These are phyloP conservation scores for Telmatochromis sp. DNA, from an alignment of 2,113 vertebrate species.

Conservation along the genomic window DNA sequence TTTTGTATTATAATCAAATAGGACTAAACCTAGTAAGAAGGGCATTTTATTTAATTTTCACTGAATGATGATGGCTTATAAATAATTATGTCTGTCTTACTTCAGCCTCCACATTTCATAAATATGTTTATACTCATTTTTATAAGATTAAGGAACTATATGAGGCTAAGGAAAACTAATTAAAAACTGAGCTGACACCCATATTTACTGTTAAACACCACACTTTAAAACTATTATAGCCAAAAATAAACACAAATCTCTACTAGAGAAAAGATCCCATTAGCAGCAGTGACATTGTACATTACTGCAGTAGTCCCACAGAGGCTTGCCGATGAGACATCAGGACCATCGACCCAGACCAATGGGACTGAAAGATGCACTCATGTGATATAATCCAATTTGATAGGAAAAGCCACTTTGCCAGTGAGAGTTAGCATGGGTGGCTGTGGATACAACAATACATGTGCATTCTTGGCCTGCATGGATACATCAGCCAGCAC, in stretches of 20 bases:
- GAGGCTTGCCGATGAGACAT: slow-evolving; percentile 14
- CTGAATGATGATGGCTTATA: background rate
- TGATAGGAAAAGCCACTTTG: slow-evolving; percentile 53
- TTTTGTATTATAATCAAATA: background rate
- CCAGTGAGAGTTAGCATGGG: background rate
- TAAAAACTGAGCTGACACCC: background rate
- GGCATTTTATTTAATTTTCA: background rate
- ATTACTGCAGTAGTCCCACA: background rate
- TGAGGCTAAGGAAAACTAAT: background rate
- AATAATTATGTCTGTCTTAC: background rate
- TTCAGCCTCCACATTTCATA: background rate
- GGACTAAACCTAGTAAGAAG: background rate
- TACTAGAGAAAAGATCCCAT: background rate
- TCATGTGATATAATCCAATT: slow-evolving; percentile 57
- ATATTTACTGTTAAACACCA: background rate
- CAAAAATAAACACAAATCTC: background rate
- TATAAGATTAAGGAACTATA: background rate
- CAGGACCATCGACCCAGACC: slow-evolving; percentile 6
- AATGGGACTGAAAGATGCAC: slow-evolving; percentile 27
- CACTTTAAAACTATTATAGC: background rate
- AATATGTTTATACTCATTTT: background rate
- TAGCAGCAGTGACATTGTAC: background rate
- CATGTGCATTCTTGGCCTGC: background rate
- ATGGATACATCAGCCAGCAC: background rate
- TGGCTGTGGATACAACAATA: slow-evolving; percentile 2